Evolutionary conservation across 2,888 invertebrate genomes (phyloP).

Genomic region (Drosophila leonis): DNA sequence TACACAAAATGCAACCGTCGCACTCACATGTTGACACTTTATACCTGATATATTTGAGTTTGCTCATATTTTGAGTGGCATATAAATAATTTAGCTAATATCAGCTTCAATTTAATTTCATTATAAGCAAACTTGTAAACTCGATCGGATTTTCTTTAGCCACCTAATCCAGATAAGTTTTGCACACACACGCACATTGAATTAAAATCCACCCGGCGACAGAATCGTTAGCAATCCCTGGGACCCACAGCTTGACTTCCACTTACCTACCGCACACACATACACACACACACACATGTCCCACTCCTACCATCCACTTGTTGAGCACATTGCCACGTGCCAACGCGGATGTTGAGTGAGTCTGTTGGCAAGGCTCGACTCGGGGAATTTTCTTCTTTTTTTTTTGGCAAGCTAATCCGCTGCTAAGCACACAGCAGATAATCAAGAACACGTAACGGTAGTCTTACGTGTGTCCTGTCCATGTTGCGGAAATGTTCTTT

Average conservation of each 20-base stretch:
- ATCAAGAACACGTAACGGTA: slow-evolving; percentile 66
- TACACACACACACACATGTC: no score
- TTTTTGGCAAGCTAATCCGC: slow-evolving; percentile 72
- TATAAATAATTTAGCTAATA: not conserved
- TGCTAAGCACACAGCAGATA: slow-evolving; percentile 72
- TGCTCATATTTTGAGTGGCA: no score
- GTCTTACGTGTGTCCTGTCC: slow-evolving; percentile 52
- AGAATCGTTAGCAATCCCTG: slow-evolving; percentile 7
- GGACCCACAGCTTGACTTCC: slow-evolving; percentile 34
- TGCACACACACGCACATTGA: slow-evolving; percentile 60
- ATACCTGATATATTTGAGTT: no score
- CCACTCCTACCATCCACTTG: slow-evolving; percentile 64
- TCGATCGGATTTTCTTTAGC: not conserved
- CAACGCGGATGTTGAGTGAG: slow-evolving; percentile 22
- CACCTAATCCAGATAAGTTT: slow-evolving; percentile 36
- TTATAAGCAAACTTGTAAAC: slow-evolving; percentile 5
- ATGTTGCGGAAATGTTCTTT: slow-evolving; percentile 22
- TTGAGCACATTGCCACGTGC: slow-evolving; percentile 52
- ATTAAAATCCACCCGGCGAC: slow-evolving; percentile 50
- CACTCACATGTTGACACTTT: no score
- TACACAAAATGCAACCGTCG: not conserved
- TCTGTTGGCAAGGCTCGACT: slow-evolving; percentile 43
- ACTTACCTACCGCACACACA: slow-evolving; percentile 2
- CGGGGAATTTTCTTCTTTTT: no score
- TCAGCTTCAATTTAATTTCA: slow-evolving; percentile 2